Evolutionary conservation across 2,888 invertebrate genomes (phyloP).

Genomic region (Drosophila meridiana): DNA sequence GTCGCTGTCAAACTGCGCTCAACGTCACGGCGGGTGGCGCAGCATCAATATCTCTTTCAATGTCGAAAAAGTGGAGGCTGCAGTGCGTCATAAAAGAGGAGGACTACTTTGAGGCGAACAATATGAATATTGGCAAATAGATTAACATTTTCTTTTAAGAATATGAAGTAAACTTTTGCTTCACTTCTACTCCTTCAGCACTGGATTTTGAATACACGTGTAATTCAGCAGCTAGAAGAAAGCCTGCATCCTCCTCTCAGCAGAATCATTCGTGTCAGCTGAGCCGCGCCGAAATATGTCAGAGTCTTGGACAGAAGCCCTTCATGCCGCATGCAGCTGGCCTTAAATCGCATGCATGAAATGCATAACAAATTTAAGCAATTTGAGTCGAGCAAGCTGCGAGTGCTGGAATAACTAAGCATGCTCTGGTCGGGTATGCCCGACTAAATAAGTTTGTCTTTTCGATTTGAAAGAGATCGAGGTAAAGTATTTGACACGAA

Average conservation of each 20-base stretch:
- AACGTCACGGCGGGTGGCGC: neutral
- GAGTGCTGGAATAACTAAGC: neutral
- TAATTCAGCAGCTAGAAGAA: neutral
- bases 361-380: conserved; percentile 50
- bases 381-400: conserved; percentile 7
- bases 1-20: neutral
- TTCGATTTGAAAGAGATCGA: neutral
- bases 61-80: neutral
- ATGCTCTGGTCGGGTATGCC: neutral
- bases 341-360: conserved; percentile 70
- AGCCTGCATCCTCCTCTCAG: neutral
- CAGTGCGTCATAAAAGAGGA: neutral
- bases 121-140: neutral
- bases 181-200: neutral
- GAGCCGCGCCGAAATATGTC: neutral
- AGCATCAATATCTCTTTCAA: neutral
- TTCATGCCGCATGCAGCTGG: conserved; percentile 29
- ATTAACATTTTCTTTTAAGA: neutral
- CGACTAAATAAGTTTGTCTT: neutral
- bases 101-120: neutral
- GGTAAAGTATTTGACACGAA: neutral
- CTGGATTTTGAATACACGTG: neutral
- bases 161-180: neutral
- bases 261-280: neutral
- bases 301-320: conserved; percentile 21